Base-by-base conservation (phyloP, 2,113 vertebrate genomes). In the Hiodon tergisus region DNA sequence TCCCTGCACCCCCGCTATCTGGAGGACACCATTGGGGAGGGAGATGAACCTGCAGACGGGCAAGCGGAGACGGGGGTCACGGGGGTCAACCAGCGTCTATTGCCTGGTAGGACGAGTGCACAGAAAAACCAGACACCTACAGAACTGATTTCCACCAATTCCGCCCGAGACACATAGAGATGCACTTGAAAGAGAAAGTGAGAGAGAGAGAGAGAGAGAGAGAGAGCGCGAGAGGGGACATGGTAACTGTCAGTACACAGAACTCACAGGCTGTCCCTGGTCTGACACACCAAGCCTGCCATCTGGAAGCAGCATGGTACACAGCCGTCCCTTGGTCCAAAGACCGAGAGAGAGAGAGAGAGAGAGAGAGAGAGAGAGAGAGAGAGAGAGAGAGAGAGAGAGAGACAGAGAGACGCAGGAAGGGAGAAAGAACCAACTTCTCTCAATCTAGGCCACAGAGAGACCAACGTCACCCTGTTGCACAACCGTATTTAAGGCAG, bases 21-120 rank as follows among this genome's bases (percentile, higher is more conserved):
- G 97, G 69, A 99, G 95, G 78, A 96, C 92, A 52, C 97, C 96
- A 0, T 95, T 96, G 77, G 96, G 96, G 78, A 99, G 96, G 54
- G 88, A 89, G 89, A 96, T 90, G 81, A 95, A 94, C 89, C 96
- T 98, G 87, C 7, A 59, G 9, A 9, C 58, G 60, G 67, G n/a
- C 52, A 78, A 63, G 74, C 2, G 65, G 57, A 17, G 51, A 14
- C 3, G 14, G 7, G 14, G 57, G 55, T 5, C 55, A 57, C 5
- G 55, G 57, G 57, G 9, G 9, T 59, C 3, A 4, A 59, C 9
- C 9, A 59, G 58, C 58, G 9, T 2, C 31, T 31, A 31, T 31
- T 31, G 31, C 31, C 31, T 31, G 31, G 31, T 31, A 2, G 31
- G 31, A 31, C 31, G 31, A 31, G 31, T 31, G 31, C 31, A 31